A percentile compares a stretch with the other conserved stretches of the same genome.
phyloP scores from a whole-genome alignment of 2,113 vertebrate species.

The Pica pica region DNA sequence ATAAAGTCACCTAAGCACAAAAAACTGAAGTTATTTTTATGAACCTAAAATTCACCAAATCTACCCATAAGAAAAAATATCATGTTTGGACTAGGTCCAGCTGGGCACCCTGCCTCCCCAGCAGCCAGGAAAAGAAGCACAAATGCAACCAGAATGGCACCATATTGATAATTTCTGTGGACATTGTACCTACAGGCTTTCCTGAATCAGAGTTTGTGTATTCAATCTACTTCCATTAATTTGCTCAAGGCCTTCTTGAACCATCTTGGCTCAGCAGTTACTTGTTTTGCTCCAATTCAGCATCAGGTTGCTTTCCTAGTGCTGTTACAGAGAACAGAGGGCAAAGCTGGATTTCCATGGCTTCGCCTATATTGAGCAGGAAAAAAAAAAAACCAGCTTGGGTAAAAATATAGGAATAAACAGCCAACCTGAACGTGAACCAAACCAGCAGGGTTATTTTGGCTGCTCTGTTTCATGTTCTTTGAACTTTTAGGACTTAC shows the following conservation, averaged over 20 bases:
- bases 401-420: background rate
- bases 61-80: background rate
- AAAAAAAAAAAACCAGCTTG: background rate
- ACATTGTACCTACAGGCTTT: background rate
- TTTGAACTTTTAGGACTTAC: background rate
- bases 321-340: background rate
- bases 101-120: background rate
- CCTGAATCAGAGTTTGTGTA: background rate
- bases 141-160: background rate
- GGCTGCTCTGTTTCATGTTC: background rate
- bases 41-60: background rate
- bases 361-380: background rate
- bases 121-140: background rate
- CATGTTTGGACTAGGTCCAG: background rate
- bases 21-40: background rate
- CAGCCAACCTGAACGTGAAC: background rate
- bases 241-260: background rate
- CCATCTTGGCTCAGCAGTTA: background rate
- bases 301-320: background rate
- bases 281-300: background rate
- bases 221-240: background rate
- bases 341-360: background rate
- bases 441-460: background rate
- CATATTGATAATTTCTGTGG: background rate
- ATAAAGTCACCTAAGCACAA: background rate